A percentile compares a stretch with the other conserved stretches of the same genome.
These are phyloP conservation scores for Mimumesa dahlbomi DNA, from an alignment of 2,888 invertebrate species.

Conservation along the genomic window DNA sequence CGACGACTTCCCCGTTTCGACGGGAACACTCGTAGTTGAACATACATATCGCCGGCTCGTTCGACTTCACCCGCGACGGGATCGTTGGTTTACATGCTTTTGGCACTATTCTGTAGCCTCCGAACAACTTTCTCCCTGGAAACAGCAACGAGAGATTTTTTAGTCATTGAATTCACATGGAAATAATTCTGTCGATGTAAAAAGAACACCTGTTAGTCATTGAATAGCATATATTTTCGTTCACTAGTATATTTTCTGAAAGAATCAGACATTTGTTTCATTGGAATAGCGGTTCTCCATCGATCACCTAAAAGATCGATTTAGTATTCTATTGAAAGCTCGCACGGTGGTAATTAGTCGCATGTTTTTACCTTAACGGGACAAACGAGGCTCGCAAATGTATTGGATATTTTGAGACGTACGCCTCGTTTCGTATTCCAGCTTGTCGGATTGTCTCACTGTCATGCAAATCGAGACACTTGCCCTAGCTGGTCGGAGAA, in stretches of 20 bases:
- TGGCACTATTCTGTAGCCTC: conserved; percentile 93
- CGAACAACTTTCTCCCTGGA: conserved; percentile 86
- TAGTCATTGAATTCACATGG: too few relatives aligned
- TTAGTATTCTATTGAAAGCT: too few relatives aligned
- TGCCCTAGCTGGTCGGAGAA: conserved; percentile 25
- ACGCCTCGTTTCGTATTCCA: conserved; percentile 48
- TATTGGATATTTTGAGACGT: not conserved
- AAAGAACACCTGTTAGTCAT: too few relatives aligned
- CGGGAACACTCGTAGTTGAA: conserved; percentile 94
- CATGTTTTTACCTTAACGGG: too few relatives aligned
- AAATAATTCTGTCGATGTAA: too few relatives aligned
- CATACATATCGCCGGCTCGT: conserved; percentile 92
- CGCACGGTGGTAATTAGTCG: too few relatives aligned
- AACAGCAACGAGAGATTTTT: too few relatives aligned
- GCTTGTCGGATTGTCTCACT: conserved; percentile 1
- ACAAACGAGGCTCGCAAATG: conserved; percentile 29
- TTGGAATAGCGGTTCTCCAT: too few relatives aligned
- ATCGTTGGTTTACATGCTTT: conserved; percentile 89
- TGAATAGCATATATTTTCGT: too few relatives aligned
- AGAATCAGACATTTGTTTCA: too few relatives aligned
- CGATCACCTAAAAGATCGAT: too few relatives aligned
- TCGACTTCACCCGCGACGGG: conserved; percentile 82
- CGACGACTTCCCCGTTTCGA: conserved; percentile 90
- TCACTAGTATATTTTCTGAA: too few relatives aligned
- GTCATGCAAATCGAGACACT: conserved; percentile 20